These are phyloP conservation scores for Pristiophorus japonicus DNA, from an alignment of 2,113 vertebrate species.

Conservation along the genomic window DNA sequence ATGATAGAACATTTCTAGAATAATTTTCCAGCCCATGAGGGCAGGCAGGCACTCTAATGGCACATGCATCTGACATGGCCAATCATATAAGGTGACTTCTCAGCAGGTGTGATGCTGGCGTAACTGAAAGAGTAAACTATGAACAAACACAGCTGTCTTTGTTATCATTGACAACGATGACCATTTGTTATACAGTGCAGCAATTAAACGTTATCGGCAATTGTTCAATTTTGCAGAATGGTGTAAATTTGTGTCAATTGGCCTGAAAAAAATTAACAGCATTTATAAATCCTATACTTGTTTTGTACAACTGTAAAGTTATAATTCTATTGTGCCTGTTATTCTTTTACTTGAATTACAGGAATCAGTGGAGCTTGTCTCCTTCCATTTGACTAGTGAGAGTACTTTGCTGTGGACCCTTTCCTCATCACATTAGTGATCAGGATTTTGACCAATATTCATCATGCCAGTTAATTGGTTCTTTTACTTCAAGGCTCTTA, in stretches of 20 bases:
- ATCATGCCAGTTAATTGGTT: not conserved
- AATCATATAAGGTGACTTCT: too few species aligned
- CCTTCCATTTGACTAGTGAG: not conserved
- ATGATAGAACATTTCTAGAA: too few species aligned
- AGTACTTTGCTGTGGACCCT: not conserved
- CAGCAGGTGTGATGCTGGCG: too few species aligned
- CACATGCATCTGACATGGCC: too few species aligned
- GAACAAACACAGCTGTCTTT: not conserved
- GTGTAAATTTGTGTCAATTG: not conserved
- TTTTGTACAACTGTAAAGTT: not conserved
- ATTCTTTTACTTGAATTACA: not conserved
- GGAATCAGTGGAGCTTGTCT: too few species aligned
- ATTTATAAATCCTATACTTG: not conserved
- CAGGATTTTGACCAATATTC: not conserved
- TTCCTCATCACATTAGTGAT: not conserved
- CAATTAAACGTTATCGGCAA: not conserved
- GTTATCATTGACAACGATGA: not conserved
- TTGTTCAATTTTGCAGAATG: not conserved
- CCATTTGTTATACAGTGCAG: not conserved
- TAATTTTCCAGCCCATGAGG: too few species aligned
- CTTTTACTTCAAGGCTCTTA: not conserved
- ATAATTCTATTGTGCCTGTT: not conserved
- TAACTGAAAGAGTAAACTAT: not conserved
- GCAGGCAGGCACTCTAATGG: too few species aligned
- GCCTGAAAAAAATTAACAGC: not conserved